Percentiles rank a stretch among this genome's conserved stretches.
These are phyloP conservation scores for Tapirus terrestris DNA, from an alignment of 2,113 vertebrate genomes.

Conservation along the genomic window DNA sequence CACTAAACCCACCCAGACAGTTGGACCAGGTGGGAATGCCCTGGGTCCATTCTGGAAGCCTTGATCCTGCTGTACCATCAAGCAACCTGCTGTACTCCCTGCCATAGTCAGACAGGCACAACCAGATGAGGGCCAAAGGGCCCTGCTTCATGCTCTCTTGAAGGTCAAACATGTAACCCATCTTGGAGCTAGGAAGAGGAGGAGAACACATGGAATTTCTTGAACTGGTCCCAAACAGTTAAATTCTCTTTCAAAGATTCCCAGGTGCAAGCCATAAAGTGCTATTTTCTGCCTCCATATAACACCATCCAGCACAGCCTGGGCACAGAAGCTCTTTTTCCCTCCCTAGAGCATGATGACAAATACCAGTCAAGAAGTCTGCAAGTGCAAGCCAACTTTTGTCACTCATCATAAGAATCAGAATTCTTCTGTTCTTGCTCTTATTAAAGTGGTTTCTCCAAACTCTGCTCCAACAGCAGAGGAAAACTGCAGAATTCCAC, in stretches of 20 bases:
- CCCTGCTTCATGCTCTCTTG: neutral
- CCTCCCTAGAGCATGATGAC: neutral
- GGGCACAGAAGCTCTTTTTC: neutral
- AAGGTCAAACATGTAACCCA: neutral
- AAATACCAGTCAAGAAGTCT: neutral
- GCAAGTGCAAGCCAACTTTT: neutral
- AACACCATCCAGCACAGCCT: neutral
- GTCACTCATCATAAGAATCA: neutral
- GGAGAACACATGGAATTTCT: neutral
- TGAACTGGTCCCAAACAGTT: neutral
- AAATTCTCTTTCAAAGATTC: neutral
- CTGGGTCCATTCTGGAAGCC: constrained; percentile 15
- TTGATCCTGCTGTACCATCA: neutral
- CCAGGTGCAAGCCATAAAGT: neutral
- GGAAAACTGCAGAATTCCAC: neutral
- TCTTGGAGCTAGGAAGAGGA: neutral
- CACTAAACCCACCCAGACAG: neutral
- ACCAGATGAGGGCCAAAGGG: neutral
- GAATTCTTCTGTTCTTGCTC: neutral
- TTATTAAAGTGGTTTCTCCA: constrained; percentile 30
- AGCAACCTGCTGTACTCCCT: neutral
- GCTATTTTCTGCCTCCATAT: neutral
- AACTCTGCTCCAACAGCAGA: neutral
- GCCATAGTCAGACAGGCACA: neutral
- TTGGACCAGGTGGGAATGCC: neutral